These are phyloP conservation scores for Nymphalis urticae DNA, from an alignment of 2,888 invertebrate genomes.

Conservation along the genomic window DNA sequence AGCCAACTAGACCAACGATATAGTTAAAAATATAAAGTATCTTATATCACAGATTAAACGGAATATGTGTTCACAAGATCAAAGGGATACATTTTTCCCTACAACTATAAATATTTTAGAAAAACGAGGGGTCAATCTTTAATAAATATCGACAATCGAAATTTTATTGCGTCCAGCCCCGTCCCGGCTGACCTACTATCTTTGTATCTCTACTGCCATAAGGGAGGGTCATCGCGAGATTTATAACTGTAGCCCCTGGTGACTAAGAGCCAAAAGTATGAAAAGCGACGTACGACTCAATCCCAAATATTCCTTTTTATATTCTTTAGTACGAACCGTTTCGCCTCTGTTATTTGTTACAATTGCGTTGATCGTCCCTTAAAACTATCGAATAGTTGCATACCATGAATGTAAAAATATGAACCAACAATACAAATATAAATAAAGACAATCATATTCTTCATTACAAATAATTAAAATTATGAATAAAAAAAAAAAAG, in stretches of 20 bases:
- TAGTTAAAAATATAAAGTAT: neutral
- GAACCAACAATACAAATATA: too few relatives aligned
- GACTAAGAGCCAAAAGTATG: constrained; percentile 61
- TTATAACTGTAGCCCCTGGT: constrained; percentile 61
- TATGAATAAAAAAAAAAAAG: too few relatives aligned
- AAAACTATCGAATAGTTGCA: neutral
- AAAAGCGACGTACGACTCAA: constrained; percentile 56
- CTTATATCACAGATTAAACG: constrained; percentile 19
- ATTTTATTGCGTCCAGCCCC: constrained; percentile 64
- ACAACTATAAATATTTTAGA: constrained; percentile 43
- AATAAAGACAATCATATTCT: too few relatives aligned
- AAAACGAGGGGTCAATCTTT: constrained; percentile 49
- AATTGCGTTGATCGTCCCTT: constrained; percentile 3
- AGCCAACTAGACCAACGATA: too few relatives aligned
- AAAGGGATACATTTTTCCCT: constrained; percentile 37
- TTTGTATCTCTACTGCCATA: constrained; percentile 56
- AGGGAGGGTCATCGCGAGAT: constrained; percentile 68
- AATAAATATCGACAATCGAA: constrained; percentile 59
- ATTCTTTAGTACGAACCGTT: constrained; percentile 28
- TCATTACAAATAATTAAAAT: too few relatives aligned
- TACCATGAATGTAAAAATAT: neutral
- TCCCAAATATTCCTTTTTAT: constrained; percentile 41
- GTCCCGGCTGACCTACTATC: constrained; percentile 63
- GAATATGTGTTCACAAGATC: constrained; percentile 23
- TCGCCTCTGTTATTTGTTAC: constrained; percentile 14